phyloP scores from a whole-genome alignment of 2,113 vertebrate genomes.

The Parotia lawesii region DNA sequence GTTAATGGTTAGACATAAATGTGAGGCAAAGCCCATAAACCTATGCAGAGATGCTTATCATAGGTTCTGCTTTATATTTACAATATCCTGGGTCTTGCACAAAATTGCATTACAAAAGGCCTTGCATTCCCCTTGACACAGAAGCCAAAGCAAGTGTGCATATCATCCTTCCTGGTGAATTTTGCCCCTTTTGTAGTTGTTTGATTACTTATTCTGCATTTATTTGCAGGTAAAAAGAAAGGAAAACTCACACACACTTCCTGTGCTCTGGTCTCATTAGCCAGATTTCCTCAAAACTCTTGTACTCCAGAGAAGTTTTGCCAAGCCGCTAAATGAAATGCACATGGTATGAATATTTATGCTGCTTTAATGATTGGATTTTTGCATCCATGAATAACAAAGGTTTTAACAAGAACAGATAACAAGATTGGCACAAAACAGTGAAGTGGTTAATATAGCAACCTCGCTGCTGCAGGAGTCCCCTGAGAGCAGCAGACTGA shows the following conservation, averaged over 20 bases:
- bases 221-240: constrained; percentile 68
- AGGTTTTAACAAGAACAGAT: constrained; percentile 72
- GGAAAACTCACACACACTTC: constrained; percentile 34
- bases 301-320: constrained; percentile 68
- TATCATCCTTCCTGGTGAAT: background rate
- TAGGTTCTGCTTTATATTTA: constrained; percentile 8
- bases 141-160: background rate
- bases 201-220: constrained; percentile 45
- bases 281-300: constrained; percentile 65
- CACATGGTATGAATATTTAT: constrained; percentile 78
- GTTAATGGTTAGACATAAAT: constrained; percentile 19
- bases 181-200: background rate
- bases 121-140: background rate
- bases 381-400: constrained; percentile 77
- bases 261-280: constrained; percentile 66
- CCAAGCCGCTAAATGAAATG: constrained; percentile 71
- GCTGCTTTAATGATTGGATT: constrained; percentile 68
- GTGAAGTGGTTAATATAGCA: constrained; percentile 61
- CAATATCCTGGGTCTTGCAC: background rate
- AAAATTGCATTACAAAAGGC: background rate
- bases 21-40: background rate
- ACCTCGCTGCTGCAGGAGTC: background rate
- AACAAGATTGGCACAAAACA: constrained; percentile 65
- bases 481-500: constrained; percentile 43
- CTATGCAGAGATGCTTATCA: background rate